Evolutionary conservation across 2,113 vertebrate species (phyloP).

Genomic region (Naja naja): DNA sequence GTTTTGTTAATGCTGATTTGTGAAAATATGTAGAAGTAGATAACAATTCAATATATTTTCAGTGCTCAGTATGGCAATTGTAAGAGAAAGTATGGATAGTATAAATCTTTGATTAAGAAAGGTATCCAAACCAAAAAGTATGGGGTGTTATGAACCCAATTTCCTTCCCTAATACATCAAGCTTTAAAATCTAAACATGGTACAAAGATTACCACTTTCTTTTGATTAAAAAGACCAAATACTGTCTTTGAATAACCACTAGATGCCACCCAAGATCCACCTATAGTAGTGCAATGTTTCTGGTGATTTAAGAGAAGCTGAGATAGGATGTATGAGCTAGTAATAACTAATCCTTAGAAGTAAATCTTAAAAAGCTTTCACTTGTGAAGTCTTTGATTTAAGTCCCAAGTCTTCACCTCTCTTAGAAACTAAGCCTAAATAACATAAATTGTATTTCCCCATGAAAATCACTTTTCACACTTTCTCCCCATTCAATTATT

Average conservation of each 20-base stretch:
- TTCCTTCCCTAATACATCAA: neutral
- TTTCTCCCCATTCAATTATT: neutral
- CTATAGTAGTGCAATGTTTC: neutral
- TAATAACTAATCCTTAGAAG: neutral
- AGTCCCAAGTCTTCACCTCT: neutral
- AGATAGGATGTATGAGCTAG: neutral
- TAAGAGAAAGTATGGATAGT: neutral
- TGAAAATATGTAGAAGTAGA: neutral
- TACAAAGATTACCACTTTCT: neutral
- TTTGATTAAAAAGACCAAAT: neutral
- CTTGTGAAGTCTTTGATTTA: neutral
- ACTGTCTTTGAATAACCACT: neutral
- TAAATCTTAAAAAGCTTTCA: neutral
- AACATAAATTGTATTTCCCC: neutral
- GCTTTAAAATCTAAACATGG: neutral
- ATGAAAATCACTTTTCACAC: neutral
- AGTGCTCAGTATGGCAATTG: neutral
- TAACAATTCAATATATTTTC: neutral
- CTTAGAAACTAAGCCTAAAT: neutral
- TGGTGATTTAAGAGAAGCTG: neutral
- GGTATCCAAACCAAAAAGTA: neutral
- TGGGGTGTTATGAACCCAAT: too few relatives aligned
- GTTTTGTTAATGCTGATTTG: neutral
- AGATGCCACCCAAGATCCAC: constrained; percentile 13
- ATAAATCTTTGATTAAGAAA: neutral